phyloP scores from a whole-genome alignment of 2,888 invertebrate genomes.

The Deladenus siricidicola region DNA sequence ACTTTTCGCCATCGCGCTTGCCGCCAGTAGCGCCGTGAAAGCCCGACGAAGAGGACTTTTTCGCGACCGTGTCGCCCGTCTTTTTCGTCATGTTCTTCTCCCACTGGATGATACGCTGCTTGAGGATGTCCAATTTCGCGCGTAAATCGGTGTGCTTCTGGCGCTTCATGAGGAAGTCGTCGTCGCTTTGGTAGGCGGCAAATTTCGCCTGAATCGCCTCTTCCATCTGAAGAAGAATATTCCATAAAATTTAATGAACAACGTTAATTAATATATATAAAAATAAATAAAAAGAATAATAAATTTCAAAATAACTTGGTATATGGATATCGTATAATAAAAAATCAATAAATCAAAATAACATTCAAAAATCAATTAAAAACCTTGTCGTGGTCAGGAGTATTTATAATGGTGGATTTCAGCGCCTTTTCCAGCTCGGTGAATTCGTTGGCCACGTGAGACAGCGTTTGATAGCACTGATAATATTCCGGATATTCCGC shows the following conservation, averaged over 20 bases:
- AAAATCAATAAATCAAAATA: not conserved
- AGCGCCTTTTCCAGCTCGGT: constrained; percentile 10
- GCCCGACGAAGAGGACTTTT: too few relatives aligned
- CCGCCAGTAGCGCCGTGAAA: too few relatives aligned
- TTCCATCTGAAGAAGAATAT: constrained; percentile 12
- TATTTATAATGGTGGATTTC: not conserved
- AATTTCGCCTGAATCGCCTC: constrained; percentile 15
- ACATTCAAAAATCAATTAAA: not conserved
- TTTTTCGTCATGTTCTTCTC: too few relatives aligned
- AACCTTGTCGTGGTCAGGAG: constrained; percentile 19
- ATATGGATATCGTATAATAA: not conserved
- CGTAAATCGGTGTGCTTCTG: constrained; percentile 39
- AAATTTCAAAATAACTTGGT: not conserved
- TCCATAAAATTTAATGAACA: not conserved
- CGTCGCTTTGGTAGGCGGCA: constrained; percentile 16
- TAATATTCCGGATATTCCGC: constrained; percentile 39
- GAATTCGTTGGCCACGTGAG: constrained; percentile 21
- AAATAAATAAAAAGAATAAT: not conserved
- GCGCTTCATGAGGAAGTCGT: constrained; percentile 26
- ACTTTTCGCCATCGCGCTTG: too few relatives aligned
- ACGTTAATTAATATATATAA: not conserved
- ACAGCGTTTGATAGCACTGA: constrained; percentile 26
- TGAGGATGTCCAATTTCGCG: constrained; percentile 36
- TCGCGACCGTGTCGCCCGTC: too few relatives aligned
- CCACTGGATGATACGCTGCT: constrained; percentile 37